Evolutionary conservation across 2,113 vertebrate genomes (phyloP).

Genomic region (Oncorhynchus gorbuscha): DNA sequence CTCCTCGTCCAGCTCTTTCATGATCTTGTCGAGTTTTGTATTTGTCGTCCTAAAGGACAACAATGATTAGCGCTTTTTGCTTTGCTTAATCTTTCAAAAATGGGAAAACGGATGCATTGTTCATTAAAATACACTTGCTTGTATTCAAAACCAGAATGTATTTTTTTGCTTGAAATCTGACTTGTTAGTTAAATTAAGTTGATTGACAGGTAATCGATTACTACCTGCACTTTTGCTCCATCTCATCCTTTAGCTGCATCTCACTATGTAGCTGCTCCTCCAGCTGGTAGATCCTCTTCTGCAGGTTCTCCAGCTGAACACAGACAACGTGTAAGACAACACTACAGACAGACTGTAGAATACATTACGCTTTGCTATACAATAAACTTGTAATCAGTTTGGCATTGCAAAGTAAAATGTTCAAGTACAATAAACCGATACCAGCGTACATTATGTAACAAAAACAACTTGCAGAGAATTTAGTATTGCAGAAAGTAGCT

Average conservation of each 20-base stretch:
- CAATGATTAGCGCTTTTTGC: background rate
- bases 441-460: too few relatives aligned
- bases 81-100: background rate
- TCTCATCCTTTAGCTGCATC: slow-evolving; percentile 97
- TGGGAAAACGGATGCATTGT: background rate
- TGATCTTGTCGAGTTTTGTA: slow-evolving; percentile 93
- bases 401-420: too few relatives aligned
- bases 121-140: background rate
- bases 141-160: background rate
- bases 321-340: too few relatives aligned
- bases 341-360: too few relatives aligned
- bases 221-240: slow-evolving; percentile 97
- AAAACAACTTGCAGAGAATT: too few relatives aligned
- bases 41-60: slow-evolving; percentile 80
- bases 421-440: too few relatives aligned
- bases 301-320: slow-evolving; percentile 89
- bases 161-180: background rate
- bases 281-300: slow-evolving; percentile 92
- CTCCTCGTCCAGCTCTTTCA: slow-evolving; percentile 98
- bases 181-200: background rate
- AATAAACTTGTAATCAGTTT: too few relatives aligned
- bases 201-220: background rate
- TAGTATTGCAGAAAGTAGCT: background rate
- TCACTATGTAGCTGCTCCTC: slow-evolving; percentile 96
- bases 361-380: too few relatives aligned